Percentiles rank a stretch among this genome's conserved stretches.
These are phyloP conservation scores for Argentina silus DNA, from an alignment of 2,797 vertebrate species.

Conservation along the genomic window DNA sequence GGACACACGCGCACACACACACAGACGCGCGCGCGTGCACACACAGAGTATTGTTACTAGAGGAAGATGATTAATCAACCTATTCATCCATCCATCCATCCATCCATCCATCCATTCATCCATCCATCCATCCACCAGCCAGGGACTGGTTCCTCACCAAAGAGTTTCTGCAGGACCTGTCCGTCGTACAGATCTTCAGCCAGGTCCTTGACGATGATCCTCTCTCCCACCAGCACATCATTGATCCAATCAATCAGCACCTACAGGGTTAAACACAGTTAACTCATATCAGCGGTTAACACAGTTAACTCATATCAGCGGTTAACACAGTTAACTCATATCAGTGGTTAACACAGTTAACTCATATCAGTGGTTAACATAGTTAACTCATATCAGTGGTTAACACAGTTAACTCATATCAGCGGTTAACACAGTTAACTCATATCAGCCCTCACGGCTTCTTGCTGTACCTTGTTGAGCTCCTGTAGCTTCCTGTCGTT, in stretches of 20 bases:
- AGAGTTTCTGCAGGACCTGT: constrained; percentile 97
- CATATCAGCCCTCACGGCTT: background rate
- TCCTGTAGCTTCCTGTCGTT: constrained; percentile 93
- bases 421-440: too few species aligned
- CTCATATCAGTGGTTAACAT: too few species aligned
- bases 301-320: too few species aligned
- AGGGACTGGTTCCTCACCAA: constrained; percentile 80
- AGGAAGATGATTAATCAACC: too few species aligned
- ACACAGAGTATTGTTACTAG: background rate
- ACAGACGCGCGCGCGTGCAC: background rate
- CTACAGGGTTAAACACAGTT: constrained; percentile 75
- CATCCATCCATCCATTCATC: too few species aligned
- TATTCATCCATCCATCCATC: too few species aligned
- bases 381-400: too few species aligned
- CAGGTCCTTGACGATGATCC: constrained; percentile 98
- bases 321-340: too few species aligned
- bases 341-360: too few species aligned
- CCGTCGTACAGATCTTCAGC: constrained; percentile 97
- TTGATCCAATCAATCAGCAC: constrained; percentile 99
- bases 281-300: too few species aligned
- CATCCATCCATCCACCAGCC: background rate
- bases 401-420: too few species aligned
- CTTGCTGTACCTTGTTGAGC: constrained; percentile 86
- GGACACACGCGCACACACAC: background rate
- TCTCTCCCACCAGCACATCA: constrained; percentile 94